Conservation (phyloP, 2,797 vertebrate species). For the Tarsius wallacei region DNA sequence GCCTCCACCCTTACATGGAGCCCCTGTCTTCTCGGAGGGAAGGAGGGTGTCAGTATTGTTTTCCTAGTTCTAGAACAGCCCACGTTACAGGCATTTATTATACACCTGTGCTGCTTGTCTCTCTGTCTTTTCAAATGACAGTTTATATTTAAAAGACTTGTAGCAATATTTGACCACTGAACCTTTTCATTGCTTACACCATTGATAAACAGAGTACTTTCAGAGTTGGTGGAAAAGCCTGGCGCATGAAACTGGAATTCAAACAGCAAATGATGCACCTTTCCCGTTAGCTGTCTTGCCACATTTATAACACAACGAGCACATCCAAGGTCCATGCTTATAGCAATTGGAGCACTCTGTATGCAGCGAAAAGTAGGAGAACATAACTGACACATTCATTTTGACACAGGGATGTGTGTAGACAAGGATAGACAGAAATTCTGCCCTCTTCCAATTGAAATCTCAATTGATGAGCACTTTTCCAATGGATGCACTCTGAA, state of each 20-base stretch:
- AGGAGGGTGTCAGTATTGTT: slow-evolving; percentile 76
- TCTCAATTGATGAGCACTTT: not conserved
- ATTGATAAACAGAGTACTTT: slow-evolving; percentile 78
- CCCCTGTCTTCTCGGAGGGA: slow-evolving; percentile 73
- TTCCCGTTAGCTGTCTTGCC: slow-evolving; percentile 69
- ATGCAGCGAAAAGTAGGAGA: not conserved
- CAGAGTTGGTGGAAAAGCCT: slow-evolving; percentile 75
- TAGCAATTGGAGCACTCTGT: not conserved
- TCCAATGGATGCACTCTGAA: not conserved
- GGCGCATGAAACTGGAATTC: slow-evolving; percentile 77
- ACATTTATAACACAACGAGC: slow-evolving; percentile 63
- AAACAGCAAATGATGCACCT: slow-evolving; percentile 75
- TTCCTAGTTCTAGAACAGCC: slow-evolving; percentile 65
- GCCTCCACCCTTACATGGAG: slow-evolving; percentile 66
- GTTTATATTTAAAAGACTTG: slow-evolving; percentile 81
- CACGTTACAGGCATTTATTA: slow-evolving; percentile 78
- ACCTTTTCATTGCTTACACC: slow-evolving; percentile 88
- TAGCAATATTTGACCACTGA: slow-evolving; percentile 88
- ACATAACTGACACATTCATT: not conserved
- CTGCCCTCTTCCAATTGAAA: not conserved
- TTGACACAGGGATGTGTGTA: not conserved
- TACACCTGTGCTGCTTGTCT: slow-evolving; percentile 80
- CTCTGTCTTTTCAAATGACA: slow-evolving; percentile 84
- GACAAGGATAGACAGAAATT: not conserved
- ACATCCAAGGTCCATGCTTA: slow-evolving; percentile 11